Conservation (phyloP, 2,113 vertebrate species). For the Chionis minor region DNA sequence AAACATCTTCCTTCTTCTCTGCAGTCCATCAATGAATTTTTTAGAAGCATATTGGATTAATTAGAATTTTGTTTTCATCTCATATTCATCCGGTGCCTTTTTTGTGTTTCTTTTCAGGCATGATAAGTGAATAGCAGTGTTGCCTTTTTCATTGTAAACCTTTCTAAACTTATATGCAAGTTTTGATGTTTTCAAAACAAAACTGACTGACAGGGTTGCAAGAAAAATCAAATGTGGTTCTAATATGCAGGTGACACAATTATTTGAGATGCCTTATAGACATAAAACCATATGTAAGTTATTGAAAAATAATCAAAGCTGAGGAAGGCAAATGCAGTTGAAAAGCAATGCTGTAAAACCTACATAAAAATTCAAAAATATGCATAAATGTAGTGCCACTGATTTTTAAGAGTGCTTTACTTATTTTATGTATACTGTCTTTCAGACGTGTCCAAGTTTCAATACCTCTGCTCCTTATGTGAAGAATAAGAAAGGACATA, state of each 20-base stretch:
- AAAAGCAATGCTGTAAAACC: background rate
- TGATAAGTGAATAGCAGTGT: background rate
- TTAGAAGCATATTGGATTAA: background rate
- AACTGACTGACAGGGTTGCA: background rate
- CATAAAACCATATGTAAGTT: background rate
- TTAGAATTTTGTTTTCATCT: background rate
- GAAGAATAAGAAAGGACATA: conserved; percentile 54
- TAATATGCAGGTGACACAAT: background rate
- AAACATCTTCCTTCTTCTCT: background rate
- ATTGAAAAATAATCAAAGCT: background rate
- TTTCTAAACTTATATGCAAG: background rate
- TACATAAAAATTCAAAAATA: background rate
- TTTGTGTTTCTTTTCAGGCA: background rate
- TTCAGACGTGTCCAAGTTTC: conserved; percentile 56
- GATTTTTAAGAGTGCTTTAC: background rate
- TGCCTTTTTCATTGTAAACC: background rate
- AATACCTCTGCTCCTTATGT: conserved; percentile 31
- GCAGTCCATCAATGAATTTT: background rate
- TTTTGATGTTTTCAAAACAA: background rate
- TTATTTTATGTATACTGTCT: background rate
- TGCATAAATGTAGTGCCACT: background rate
- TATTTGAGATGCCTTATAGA: background rate
- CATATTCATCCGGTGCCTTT: background rate
- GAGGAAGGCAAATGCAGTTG: background rate
- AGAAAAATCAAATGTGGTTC: background rate